Base-by-base conservation (phyloP, 2,797 vertebrate species). In the Arnoldichthys spilopterus region DNA sequence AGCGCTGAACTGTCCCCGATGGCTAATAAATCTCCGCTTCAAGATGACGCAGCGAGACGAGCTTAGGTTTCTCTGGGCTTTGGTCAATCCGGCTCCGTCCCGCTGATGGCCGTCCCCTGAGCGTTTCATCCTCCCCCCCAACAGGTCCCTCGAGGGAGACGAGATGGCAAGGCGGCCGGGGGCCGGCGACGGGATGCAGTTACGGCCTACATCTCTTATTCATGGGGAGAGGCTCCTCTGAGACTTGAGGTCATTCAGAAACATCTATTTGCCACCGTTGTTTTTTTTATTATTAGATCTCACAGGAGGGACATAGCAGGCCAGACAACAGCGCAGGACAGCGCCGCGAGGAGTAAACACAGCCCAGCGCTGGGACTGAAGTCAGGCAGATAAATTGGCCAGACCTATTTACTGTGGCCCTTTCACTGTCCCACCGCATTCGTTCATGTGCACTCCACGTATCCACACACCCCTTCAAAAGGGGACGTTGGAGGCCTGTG, bases 191-290 rank as follows among this genome's bases (percentile, higher is more conserved):
- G 86, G 87, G 89, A 90, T 91, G 84, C 87, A 90, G 89, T 93
- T 92, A 90, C 89, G 11, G 83, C 87, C 86, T 58, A 28, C 89
- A 90, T 90, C 84, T 94, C 90, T 93, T 92, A 91, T 95, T 93
- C 82, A 86, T 92, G 90, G 85, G 89, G 87, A 87, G 86, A 86
- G 86, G 85, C 86, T 81, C 83, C 87, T 81, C 4, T 78, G 88
- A 89, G 89, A 87, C 85, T 89, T 84, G 83, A 84, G 87, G 85
- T 89, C 85, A 83, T 85, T 81, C 54, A 87, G 82, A 92, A 92
- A 91, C 86, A 89, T 87, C 75, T 83, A 88, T 90, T 90, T 89
- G 71, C 82, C 66, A 71, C 56, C 7, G 79, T 86, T 82, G 83
- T 77, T 81, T 83, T 89, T 82, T 84, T 88, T 86, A 64, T 79